Evolutionary conservation across 2,888 invertebrate species (phyloP).

Genomic region (Spilosoma lubricipeda): DNA sequence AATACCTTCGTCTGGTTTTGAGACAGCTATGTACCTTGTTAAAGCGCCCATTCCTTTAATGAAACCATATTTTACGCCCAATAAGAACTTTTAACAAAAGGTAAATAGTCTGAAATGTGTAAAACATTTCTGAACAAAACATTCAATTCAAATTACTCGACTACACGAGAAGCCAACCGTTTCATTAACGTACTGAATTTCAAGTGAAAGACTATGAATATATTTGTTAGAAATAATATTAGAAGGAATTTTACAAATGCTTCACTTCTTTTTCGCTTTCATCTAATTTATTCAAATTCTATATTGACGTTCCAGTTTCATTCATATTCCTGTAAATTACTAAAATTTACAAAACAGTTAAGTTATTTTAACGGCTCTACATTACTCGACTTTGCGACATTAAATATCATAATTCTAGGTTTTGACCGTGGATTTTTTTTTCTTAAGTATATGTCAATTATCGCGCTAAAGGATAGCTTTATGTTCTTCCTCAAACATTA

Average conservation of each 20-base stretch:
- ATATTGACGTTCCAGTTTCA: slow-evolving; percentile 16
- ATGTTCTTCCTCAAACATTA: no score
- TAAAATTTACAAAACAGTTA: neutral
- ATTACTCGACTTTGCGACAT: no score
- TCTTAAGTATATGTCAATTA: no score
- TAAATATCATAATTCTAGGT: neutral
- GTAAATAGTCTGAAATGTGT: slow-evolving; percentile 30
- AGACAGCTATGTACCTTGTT: slow-evolving; percentile 47
- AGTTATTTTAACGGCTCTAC: neutral
- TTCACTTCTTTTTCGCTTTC: slow-evolving; percentile 6
- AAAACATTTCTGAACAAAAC: slow-evolving; percentile 37
- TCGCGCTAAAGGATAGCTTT: no score
- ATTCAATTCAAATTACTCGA: slow-evolving; percentile 21
- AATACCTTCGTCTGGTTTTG: slow-evolving; percentile 55
- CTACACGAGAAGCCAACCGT: slow-evolving; percentile 12
- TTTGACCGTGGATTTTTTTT: no score
- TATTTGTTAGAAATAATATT: slow-evolving; percentile 19
- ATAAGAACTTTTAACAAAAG: slow-evolving; percentile 45
- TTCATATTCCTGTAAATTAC: neutral
- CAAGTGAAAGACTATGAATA: slow-evolving; percentile 25
- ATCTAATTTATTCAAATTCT: slow-evolving; percentile 17
- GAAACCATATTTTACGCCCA: slow-evolving; percentile 61
- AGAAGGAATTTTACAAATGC: slow-evolving; percentile 11
- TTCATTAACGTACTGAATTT: slow-evolving; percentile 25
- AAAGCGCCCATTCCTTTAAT: slow-evolving; percentile 52